These are phyloP conservation scores for Drosophila truncata DNA, from an alignment of 1,140 invertebrate species.

Conservation along the genomic window DNA sequence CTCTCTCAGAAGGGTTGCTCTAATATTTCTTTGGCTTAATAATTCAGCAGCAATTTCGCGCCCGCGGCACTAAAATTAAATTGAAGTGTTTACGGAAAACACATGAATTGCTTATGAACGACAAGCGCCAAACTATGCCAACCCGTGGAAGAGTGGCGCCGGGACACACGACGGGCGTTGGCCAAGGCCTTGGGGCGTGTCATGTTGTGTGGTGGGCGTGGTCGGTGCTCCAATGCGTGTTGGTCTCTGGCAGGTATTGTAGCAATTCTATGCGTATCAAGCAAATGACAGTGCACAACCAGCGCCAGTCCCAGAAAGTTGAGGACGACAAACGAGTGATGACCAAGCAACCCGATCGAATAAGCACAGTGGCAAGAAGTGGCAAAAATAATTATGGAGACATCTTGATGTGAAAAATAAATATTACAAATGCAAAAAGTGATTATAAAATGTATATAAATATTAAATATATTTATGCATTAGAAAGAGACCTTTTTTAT, in stretches of 20 bases:
- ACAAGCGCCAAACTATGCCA: conserved; percentile 57
- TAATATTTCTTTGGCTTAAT: conserved; percentile 78
- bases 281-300: conserved; percentile 78
- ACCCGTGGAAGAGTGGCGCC: conserved; percentile 1
- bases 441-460: no score
- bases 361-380: conserved; percentile 44
- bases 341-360: conserved; percentile 70
- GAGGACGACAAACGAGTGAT: conserved; percentile 67
- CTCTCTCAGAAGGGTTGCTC: conserved; percentile 21
- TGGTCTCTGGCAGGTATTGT: conserved; percentile 30
- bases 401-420: no score
- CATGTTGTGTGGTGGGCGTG: conserved; percentile 69
- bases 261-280: conserved; percentile 66
- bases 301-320: conserved; percentile 45
- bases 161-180: neutral
- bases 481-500: no score
- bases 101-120: conserved; percentile 81
- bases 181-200: conserved; percentile 34
- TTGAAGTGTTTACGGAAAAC: conserved; percentile 81
- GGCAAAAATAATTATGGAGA: no score
- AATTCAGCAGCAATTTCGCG: conserved; percentile 80
- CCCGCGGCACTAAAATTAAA: conserved; percentile 80
- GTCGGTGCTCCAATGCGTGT: conserved; percentile 28
- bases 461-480: no score
- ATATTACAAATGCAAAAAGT: no score